A percentile compares a stretch with the other conserved stretches of the same genome.
Evolutionary conservation across 1,140 invertebrate species (phyloP).

Genomic region (Metopolophium dirhodum): DNA sequence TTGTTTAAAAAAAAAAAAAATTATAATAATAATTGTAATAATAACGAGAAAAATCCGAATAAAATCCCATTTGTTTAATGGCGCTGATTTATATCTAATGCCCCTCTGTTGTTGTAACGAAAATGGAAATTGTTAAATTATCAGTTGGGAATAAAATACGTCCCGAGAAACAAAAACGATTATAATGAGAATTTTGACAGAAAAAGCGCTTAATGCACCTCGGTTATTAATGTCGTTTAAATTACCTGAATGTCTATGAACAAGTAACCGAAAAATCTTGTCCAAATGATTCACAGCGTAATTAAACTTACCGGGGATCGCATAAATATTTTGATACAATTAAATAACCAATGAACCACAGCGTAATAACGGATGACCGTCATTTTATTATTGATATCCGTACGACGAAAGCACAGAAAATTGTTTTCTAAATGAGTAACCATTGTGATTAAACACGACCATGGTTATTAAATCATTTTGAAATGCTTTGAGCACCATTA

Average conservation of each 20-base stretch:
- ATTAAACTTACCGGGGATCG: neutral
- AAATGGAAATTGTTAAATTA: conserved; percentile 43
- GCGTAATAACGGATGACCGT: neutral
- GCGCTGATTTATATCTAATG: conserved; percentile 42
- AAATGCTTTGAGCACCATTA: neutral
- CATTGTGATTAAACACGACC: neutral
- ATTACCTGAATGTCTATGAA: conserved; percentile 21
- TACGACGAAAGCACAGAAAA: neutral
- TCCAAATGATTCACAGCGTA: conserved; percentile 14
- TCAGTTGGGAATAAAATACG: neutral
- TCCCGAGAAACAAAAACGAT: conserved; percentile 30
- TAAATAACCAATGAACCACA: neutral
- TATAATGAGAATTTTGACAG: conserved; percentile 33
- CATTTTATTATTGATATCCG: neutral
- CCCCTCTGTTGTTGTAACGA: neutral
- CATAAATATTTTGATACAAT: neutral
- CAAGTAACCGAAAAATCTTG: conserved; percentile 10
- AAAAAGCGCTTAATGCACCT: conserved; percentile 10
- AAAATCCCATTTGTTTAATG: conserved; percentile 35
- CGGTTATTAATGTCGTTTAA: conserved; percentile 23
- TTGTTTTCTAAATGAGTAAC: neutral
- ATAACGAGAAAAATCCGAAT: conserved; percentile 31
- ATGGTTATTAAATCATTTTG: neutral
- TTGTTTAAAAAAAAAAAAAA: conserved; percentile 32
- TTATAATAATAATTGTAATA: neutral